Evolutionary conservation across 37 sponge, comb jelly and placozoan genomes (phyloP).

Genomic region (Chondrosia reniformis): DNA sequence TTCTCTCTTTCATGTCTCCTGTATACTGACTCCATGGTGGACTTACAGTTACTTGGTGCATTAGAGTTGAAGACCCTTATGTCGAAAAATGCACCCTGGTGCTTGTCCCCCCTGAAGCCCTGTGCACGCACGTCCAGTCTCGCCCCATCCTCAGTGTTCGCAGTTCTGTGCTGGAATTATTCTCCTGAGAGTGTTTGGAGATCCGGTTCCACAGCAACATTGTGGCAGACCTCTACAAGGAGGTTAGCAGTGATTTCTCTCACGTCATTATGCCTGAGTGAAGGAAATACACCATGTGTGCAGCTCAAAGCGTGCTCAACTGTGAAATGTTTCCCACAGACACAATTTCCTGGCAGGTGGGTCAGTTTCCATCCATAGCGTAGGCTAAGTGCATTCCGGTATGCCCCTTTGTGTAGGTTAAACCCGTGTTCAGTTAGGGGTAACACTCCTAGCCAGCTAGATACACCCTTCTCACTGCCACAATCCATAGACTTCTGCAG

Average conservation of each 20-base stretch:
- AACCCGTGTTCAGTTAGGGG: background rate
- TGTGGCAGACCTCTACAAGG: background rate
- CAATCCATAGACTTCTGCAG: background rate
- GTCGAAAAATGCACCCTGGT: slow-evolving; percentile 15
- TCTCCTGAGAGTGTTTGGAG: background rate
- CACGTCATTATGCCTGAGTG: background rate
- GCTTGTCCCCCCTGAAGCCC: slow-evolving; percentile 13
- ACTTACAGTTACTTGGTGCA: background rate
- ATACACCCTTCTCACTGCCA: background rate
- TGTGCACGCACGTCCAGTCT: background rate
- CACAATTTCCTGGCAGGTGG: background rate
- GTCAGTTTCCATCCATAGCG: slow-evolving; percentile 1
- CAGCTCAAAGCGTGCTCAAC: slow-evolving; percentile 19
- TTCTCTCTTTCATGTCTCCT: background rate
- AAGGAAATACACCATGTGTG: background rate
- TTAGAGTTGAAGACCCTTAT: slow-evolving; percentile 9
- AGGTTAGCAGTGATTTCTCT: background rate
- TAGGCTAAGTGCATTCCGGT: background rate
- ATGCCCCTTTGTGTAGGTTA: slow-evolving; percentile 2
- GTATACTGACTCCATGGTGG: background rate
- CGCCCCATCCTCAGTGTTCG: slow-evolving; percentile 5
- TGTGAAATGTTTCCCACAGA: background rate
- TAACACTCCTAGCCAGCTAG: background rate
- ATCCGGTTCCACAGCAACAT: background rate
- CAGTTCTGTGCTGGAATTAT: background rate